These are phyloP conservation scores for Deilephila elpenor DNA, from an alignment of 2,888 invertebrate genomes.

Conservation along the genomic window DNA sequence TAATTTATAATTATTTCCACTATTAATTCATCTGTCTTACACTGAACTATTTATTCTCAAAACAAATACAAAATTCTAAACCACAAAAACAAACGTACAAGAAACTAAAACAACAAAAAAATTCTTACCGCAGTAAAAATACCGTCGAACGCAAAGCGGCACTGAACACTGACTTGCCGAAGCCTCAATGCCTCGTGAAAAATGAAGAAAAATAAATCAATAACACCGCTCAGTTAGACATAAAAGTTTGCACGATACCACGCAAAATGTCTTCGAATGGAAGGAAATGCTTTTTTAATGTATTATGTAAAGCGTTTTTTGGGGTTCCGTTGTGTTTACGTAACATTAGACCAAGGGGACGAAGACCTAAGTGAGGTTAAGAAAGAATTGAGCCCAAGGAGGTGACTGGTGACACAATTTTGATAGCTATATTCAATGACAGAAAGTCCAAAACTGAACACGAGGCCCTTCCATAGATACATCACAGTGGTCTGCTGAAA, in stretches of 20 bases:
- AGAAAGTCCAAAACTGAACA: not conserved
- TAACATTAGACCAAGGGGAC: not conserved
- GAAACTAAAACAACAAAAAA: not conserved
- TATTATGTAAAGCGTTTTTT: slow-evolving; percentile 36
- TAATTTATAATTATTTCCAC: no score
- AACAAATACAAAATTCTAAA: no score
- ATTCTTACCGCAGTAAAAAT: slow-evolving; percentile 27
- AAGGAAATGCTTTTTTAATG: slow-evolving; percentile 42
- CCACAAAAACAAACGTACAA: not conserved
- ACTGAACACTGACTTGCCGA: slow-evolving; percentile 56
- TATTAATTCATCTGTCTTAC: no score
- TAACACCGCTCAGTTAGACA: slow-evolving; percentile 58
- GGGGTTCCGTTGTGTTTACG: slow-evolving; percentile 49
- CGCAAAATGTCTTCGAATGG: slow-evolving; percentile 53
- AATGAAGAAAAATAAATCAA: slow-evolving; percentile 63
- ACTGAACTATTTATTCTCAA: no score
- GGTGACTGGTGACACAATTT: no score
- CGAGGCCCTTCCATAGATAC: not conserved
- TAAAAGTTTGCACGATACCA: slow-evolving; percentile 69
- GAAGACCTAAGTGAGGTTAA: no score
- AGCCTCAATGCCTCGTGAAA: slow-evolving; percentile 48
- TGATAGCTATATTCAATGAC: no score
- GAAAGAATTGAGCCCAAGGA: no score
- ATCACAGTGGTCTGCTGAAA: not conserved
- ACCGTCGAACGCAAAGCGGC: slow-evolving; percentile 55